A percentile compares a stretch with the other conserved stretches of the same genome.
Conservation (phyloP, 2,113 vertebrate genomes). For the Tringa solitaria region DNA sequence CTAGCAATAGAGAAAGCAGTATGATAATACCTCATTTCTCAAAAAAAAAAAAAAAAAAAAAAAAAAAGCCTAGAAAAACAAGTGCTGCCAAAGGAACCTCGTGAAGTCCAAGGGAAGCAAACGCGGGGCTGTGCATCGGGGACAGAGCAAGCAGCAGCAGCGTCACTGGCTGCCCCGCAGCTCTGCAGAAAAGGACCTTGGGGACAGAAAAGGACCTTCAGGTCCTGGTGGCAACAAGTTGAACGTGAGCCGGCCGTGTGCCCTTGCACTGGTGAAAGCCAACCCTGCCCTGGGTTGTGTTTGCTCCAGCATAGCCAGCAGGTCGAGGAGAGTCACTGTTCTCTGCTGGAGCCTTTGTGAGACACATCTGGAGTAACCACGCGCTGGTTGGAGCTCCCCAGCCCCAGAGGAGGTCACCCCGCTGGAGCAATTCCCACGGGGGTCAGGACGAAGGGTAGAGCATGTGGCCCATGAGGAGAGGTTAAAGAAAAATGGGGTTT, state of each 20-base stretch:
- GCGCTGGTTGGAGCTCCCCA: accelerated
- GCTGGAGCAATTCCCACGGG: not conserved
- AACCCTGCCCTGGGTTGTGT: not conserved
- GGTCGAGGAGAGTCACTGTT: not conserved
- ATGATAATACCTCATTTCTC: not conserved
- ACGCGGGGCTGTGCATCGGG: not conserved
- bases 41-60: not conserved
- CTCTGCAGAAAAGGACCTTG: not conserved
- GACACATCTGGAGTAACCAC: not conserved
- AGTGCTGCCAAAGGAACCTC: not conserved
- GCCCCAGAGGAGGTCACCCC: not conserved
- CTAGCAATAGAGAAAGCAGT: slow-evolving; percentile 2
- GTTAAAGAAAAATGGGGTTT: not conserved
- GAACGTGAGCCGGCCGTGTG: not conserved
- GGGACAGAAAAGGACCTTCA: no score
- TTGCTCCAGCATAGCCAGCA: not conserved
- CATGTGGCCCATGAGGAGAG: not conserved
- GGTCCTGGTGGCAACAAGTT: not conserved
- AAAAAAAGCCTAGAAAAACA: slow-evolving; percentile 15
- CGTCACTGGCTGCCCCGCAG: not conserved
- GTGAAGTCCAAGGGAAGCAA: not conserved
- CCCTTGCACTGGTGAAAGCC: not conserved
- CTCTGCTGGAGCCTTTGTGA: not conserved
- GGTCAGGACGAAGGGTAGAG: not conserved
- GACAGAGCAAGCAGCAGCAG: not conserved